Evolutionary conservation across 2,888 invertebrate species (phyloP).

Genomic region (Tachina lurida): DNA sequence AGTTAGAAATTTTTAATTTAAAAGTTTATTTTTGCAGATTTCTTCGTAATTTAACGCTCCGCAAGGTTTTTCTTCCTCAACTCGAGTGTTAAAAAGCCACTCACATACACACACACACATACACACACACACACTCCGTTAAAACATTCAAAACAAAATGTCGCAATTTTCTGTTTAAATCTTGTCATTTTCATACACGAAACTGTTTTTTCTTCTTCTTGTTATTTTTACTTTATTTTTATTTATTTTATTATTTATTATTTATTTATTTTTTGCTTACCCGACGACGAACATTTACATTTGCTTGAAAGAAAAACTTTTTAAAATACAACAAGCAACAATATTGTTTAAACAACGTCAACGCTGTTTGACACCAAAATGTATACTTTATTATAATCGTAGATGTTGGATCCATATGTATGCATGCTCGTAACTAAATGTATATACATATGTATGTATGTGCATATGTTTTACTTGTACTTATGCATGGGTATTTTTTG

Average conservation of each 20-base stretch:
- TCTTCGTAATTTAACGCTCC: constrained; percentile 62
- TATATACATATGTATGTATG: too few species aligned
- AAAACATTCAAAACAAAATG: constrained; percentile 51
- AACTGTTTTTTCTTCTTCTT: constrained; percentile 33
- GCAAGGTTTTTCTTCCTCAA: constrained; percentile 54
- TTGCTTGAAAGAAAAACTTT: background rate
- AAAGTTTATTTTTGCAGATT: background rate
- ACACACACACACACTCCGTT: constrained; percentile 10
- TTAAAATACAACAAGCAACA: constrained; percentile 60
- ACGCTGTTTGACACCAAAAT: constrained; percentile 68
- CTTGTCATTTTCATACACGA: constrained; percentile 45
- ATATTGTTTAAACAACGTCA: constrained; percentile 67
- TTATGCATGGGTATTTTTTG: background rate
- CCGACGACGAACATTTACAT: constrained; percentile 14
- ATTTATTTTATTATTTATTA: constrained; percentile 1
- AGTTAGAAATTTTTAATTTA: constrained; percentile 42
- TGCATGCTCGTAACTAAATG: background rate
- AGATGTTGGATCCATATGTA: background rate
- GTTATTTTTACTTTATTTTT: background rate
- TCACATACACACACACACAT: constrained; percentile 5
- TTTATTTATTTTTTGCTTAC: background rate
- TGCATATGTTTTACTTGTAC: background rate
- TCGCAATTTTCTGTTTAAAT: constrained; percentile 58
- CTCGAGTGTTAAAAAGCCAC: constrained; percentile 35
- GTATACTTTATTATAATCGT: background rate